These are phyloP conservation scores for Horisme vitalbata DNA, from an alignment of 2,888 invertebrate species.

Conservation along the genomic window DNA sequence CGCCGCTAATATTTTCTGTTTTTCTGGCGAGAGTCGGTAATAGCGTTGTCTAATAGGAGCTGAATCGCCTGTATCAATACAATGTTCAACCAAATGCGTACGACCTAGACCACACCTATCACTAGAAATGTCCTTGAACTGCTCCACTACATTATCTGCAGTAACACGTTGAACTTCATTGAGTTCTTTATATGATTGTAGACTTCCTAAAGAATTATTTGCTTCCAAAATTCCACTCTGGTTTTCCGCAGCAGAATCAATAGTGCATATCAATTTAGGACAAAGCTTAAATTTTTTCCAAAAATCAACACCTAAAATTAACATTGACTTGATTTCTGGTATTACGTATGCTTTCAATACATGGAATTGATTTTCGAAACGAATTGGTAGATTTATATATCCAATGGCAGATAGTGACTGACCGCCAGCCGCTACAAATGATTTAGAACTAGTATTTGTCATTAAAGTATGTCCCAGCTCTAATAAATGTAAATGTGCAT, in stretches of 20 bases:
- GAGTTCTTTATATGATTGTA: neutral
- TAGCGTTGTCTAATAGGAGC: slow-evolving; percentile 35
- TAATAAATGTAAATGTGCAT: neutral
- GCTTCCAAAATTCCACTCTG: neutral
- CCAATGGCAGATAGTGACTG: slow-evolving; percentile 2
- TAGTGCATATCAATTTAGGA: slow-evolving; percentile 6
- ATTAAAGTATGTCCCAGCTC: neutral
- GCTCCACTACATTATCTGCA: slow-evolving; percentile 25
- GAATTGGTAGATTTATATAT: slow-evolving; percentile 1
- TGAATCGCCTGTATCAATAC: slow-evolving; percentile 36
- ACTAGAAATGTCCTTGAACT: slow-evolving; percentile 21
- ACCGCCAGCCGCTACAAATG: slow-evolving; percentile 10
- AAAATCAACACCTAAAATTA: slow-evolving; percentile 21
- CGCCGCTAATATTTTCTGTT: slow-evolving; percentile 24
- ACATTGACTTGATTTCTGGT: slow-evolving; percentile 4
- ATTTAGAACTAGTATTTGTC: neutral
- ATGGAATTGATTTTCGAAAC: neutral
- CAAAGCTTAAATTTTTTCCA: slow-evolving; percentile 10
- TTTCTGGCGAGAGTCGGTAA: slow-evolving; percentile 36
- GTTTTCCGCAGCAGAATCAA: neutral
- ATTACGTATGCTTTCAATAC: slow-evolving; percentile 4
- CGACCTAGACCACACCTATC: slow-evolving; percentile 27
- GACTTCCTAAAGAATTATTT: neutral
- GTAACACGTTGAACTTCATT: neutral
- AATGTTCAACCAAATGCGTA: slow-evolving; percentile 28